Conservation (phyloP, 2,888 invertebrate genomes). For the Leptopilina syphax region DNA sequence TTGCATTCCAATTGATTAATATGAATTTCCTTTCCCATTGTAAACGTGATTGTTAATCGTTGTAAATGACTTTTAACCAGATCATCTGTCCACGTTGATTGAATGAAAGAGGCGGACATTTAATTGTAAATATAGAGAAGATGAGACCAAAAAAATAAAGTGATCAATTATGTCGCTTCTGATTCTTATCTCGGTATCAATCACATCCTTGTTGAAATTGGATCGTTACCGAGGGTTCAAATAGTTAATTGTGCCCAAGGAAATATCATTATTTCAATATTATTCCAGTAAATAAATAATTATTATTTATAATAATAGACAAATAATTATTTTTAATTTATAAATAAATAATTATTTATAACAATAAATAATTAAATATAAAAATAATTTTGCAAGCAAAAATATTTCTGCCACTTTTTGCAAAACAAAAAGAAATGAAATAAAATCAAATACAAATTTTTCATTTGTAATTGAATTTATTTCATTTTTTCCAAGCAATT, state of each 20-base stretch:
- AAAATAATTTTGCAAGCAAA: too few relatives aligned
- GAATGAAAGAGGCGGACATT: constrained; percentile 4
- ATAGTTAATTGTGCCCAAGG: background rate
- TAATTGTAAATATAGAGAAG: constrained; percentile 15
- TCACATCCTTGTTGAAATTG: constrained; percentile 5
- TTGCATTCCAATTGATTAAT: constrained; percentile 20
- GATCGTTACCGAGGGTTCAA: background rate
- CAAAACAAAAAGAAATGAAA: too few relatives aligned
- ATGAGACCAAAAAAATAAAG: background rate
- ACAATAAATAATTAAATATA: too few relatives aligned
- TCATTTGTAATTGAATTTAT: too few relatives aligned
- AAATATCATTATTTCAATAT: background rate
- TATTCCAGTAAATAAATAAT: too few relatives aligned
- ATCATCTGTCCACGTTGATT: constrained; percentile 9
- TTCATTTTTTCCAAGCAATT: too few relatives aligned
- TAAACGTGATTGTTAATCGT: constrained; percentile 1
- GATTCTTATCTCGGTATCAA: constrained; percentile 9
- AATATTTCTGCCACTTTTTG: too few relatives aligned
- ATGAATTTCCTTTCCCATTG: constrained; percentile 17
- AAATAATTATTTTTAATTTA: too few relatives aligned
- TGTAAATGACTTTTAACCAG: constrained; percentile 12
- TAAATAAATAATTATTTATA: too few relatives aligned
- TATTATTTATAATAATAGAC: too few relatives aligned
- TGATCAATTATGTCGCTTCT: constrained; percentile 9
- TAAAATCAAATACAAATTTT: too few relatives aligned